Evolutionary conservation across 2,113 vertebrate species (phyloP).

Genomic region (Brienomyrus longianalis): DNA sequence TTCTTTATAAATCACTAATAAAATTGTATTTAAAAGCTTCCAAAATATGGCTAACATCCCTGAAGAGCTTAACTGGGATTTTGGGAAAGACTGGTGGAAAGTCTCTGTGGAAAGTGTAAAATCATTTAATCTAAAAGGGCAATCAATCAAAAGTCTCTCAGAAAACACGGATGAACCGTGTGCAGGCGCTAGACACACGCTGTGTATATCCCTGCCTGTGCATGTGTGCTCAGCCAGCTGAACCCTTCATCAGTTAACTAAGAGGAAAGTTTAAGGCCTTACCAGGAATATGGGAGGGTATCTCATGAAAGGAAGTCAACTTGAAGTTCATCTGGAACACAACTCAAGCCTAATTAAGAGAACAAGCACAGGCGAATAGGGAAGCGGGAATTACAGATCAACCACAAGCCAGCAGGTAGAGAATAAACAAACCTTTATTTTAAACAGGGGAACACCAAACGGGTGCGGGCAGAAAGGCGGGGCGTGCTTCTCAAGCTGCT

Average conservation of each 20-base stretch:
- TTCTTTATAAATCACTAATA: background rate
- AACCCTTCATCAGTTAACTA: background rate
- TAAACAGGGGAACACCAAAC: conserved; percentile 80
- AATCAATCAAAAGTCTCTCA: background rate
- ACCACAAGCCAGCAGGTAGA: conserved; percentile 24
- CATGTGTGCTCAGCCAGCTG: background rate
- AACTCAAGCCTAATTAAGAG: background rate
- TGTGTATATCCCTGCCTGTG: background rate
- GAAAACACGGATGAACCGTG: background rate
- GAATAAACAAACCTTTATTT: conserved; percentile 97
- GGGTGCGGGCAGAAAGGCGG: conserved; percentile 64
- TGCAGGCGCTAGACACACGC: background rate
- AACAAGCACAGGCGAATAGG: background rate
- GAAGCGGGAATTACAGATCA: background rate
- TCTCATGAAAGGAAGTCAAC: background rate
- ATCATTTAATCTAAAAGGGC: background rate
- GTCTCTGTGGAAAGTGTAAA: background rate
- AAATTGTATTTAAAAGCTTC: background rate
- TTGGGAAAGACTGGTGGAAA: background rate
- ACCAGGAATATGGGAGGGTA: background rate
- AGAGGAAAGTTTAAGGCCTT: background rate
- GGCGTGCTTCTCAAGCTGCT: conserved; percentile 67
- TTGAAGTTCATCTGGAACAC: background rate
- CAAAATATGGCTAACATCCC: background rate
- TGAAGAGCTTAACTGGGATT: background rate